These are phyloP conservation scores for Cephalopachus bancanus DNA, from an alignment of 2,797 vertebrate species.

Conservation along the genomic window DNA sequence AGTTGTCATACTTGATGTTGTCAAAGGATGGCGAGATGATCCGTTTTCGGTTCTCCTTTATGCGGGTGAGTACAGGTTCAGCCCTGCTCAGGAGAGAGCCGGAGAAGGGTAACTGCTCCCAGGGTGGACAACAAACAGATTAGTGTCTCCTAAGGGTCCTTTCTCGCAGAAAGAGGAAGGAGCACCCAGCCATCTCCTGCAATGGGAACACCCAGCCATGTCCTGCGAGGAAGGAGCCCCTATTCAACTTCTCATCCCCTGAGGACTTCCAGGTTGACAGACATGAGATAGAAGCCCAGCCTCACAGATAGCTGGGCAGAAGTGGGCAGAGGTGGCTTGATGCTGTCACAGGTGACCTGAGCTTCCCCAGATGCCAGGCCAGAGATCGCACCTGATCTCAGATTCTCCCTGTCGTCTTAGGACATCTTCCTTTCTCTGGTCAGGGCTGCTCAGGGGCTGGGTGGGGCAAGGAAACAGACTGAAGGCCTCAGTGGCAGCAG, in stretches of 20 bases:
- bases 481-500: neutral
- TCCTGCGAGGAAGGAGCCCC: neutral
- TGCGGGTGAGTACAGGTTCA: constrained; percentile 95
- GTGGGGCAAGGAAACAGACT: neutral
- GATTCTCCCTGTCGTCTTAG: neutral
- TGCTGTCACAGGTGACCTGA: neutral
- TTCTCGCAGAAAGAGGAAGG: neutral
- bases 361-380: neutral
- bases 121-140: neutral
- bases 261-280: neutral
- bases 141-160: neutral
- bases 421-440: neutral
- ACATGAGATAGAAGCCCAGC: neutral
- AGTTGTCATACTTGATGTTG: constrained; percentile 98
- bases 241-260: neutral
- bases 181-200: neutral
- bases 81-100: constrained; percentile 90
- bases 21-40: constrained; percentile 98
- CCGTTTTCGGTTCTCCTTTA: constrained; percentile 96
- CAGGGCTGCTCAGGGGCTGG: neutral
- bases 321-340: neutral
- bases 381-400: neutral
- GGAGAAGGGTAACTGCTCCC: neutral
- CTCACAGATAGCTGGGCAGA: neutral
- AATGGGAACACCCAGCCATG: neutral